Base-by-base conservation (phyloP, 2,888 invertebrate species). In the Capitulum mitella region DNA sequence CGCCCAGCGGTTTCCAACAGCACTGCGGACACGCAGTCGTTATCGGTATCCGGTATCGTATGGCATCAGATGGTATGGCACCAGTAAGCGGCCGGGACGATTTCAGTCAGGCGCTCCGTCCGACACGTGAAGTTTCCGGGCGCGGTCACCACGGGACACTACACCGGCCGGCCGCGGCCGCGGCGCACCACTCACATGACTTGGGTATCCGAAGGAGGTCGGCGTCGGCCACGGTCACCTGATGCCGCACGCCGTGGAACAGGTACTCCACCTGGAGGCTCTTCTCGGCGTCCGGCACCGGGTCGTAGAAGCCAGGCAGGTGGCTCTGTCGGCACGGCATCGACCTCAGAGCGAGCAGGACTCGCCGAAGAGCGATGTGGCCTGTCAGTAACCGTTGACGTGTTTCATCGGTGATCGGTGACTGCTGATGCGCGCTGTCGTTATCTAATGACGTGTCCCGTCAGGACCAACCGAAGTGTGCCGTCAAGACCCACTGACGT, bases 231-330 rank as follows among this genome's bases (percentile, higher is more conserved):
- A 96, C 88, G 64, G 92, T 90, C 83, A 93, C 91, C 84, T 92
- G 90, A 85, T 96, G 93, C n/a, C 90, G 87, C 84, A 90, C 90
- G 84, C 91, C 91, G 83, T 92, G 91, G 87, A 92, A 97, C 84
- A 90, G 90, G 87, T 98, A 98, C 83, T 93, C 91, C 82, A 98
- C 90, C 78, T 91, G 90, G 40, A 98, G 88, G 83, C 90, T 90
- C 86, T 98, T 98, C 48, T 94, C 92, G 83, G 98, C 97, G 0
- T 97, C 96, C 78, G 93, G 90, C 82, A 95, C 95, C 0, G 97
- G 96, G 86, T 99, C 98, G 86, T 93, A 98, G 87, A 98, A 98
- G 48, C 98, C 98, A 22, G 98, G 95, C 81, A 98, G 87, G 85
- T 96, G 95, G 85, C 93, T 92, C 97, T 98, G 87, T 54, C 40